These are phyloP conservation scores for Laodelphax striatellus DNA, from an alignment of 1,140 invertebrate species.

Conservation along the genomic window DNA sequence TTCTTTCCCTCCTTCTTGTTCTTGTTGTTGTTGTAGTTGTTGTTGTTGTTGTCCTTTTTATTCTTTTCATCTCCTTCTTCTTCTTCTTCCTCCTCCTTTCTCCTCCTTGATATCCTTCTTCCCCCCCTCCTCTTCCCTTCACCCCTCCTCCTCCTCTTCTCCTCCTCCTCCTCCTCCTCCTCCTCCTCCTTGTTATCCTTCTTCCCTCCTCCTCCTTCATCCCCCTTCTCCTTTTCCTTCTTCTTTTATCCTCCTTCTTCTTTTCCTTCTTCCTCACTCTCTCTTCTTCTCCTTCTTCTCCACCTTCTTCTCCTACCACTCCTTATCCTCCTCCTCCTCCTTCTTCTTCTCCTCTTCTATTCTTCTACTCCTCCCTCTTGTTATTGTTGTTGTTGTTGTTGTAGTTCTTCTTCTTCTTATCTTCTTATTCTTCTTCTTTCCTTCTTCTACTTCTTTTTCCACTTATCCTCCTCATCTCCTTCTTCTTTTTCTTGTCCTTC, in stretches of 20 bases:
- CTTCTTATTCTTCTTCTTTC: background rate
- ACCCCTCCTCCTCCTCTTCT: background rate
- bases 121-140: too few relatives aligned
- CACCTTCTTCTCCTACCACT: background rate
- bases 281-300: background rate
- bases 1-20: background rate
- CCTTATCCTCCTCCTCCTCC: background rate
- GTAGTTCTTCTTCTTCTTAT: background rate
- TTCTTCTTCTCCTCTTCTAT: background rate
- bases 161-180: background rate
- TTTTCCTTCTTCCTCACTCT: too few relatives aligned
- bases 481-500: background rate
- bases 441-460: background rate
- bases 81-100: too few relatives aligned
- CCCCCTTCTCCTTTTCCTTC: background rate
- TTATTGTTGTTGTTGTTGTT: too few relatives aligned
- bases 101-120: too few relatives aligned
- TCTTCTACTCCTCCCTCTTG: background rate
- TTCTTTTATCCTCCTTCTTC: background rate
- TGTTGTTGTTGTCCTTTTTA: too few relatives aligned
- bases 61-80: too few relatives aligned
- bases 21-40: too few relatives aligned
- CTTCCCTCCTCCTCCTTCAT: background rate
- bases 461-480: background rate
- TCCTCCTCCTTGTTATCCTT: background rate